These are phyloP conservation scores for Dicrostonyx torquatus DNA, from an alignment of 2,797 vertebrate genomes.

Conservation along the genomic window DNA sequence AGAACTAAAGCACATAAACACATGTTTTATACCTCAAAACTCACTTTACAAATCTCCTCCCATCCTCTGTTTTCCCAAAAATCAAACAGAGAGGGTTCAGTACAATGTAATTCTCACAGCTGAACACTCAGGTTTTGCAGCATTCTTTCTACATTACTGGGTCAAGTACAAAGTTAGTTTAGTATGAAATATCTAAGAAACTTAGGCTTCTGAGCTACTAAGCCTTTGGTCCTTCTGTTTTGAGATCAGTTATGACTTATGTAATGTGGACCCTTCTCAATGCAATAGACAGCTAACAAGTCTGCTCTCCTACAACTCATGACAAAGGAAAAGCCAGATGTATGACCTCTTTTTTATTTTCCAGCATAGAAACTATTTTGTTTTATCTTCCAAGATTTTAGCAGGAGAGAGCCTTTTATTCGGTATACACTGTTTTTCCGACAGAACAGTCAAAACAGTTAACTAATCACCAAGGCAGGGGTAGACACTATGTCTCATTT, in stretches of 20 bases:
- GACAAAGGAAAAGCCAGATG: not conserved
- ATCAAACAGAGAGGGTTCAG: not conserved
- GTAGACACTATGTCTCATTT: conserved; percentile 66
- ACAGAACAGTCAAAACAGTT: conserved; percentile 80
- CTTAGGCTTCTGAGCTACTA: not conserved
- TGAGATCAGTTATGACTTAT: not conserved
- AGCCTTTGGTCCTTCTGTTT: not conserved
- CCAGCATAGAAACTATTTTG: conserved; percentile 48
- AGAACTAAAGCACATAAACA: conserved; percentile 19
- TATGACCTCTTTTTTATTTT: conserved; percentile 28
- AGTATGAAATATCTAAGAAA: not conserved
- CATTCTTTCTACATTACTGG: not conserved
- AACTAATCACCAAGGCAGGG: conserved; percentile 69
- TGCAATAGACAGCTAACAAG: not conserved
- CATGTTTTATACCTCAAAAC: not conserved
- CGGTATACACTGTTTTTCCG: conserved; percentile 73
- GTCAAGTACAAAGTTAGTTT: conserved; percentile 19
- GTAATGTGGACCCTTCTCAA: not conserved
- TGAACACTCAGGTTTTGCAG: not conserved
- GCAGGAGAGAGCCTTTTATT: not conserved
- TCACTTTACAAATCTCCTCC: not conserved
- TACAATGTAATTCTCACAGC: not conserved
- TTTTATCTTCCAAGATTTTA: not conserved
- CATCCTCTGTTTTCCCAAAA: not conserved
- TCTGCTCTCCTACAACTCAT: not conserved